Evolutionary conservation across 2,888 invertebrate species (phyloP), one percentile per base, ranked within the genome.

Genomic region (Lasius platythorax): DNA sequence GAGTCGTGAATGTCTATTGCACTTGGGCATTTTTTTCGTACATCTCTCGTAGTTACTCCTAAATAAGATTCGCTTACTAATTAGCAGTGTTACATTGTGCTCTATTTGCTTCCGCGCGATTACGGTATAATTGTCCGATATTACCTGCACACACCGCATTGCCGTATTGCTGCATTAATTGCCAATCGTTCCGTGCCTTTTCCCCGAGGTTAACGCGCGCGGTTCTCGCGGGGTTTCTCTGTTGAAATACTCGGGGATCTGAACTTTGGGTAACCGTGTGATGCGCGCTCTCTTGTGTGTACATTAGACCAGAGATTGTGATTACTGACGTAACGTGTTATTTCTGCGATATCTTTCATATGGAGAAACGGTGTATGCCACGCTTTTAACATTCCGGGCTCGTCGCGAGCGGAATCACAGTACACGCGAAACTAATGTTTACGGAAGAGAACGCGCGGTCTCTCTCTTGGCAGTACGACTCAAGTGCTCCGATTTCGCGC

Each of bases 271-370:
- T 46, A 50, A 61, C 18, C 28, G 70, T 8, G 70, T 6, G 58
- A 58, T 37, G 61, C 70, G n/a, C 18, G 46, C 61, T 72, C 68
- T 56, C 23, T 50, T 37, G 64, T 53, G 53, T 81, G 46, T 79
- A 58, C 72, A 72, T 61, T 61, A 72, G 46, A 8, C 72, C 18
- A 8, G 23, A 23, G 72, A 72, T 81, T 12, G 72, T 46, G 79
- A 72, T 72, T 63, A 61, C 72, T 81, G 79, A 81, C 46, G 61
- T 46, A 61, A 81, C 72, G 37, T 81, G 79, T 81, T 72, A 81
- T 81, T 81, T 72, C 72, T 72, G 28, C 61, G 61, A 81, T 61
- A 61, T 81, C 61, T 61, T 61, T 72, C 72, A 37, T 61, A 72
- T 28, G 61, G 58, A 70, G 43, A 46, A 61, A 61, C 18, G 23